Conservation (phyloP, 37 sponge, comb jelly and placozoan genomes). For the Halisarca cf. caerulea region DNA sequence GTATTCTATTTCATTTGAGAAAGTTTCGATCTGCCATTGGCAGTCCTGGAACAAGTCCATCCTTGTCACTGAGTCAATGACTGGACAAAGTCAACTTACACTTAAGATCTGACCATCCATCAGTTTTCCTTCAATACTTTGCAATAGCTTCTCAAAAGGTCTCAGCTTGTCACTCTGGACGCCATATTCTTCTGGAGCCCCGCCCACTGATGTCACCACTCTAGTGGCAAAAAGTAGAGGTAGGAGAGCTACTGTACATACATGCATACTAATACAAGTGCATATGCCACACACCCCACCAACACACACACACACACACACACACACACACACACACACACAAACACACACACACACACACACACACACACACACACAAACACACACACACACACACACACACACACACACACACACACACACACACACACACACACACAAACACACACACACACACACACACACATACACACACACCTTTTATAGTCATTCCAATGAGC, state of each 20-base stretch:
- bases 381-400: too few relatives aligned
- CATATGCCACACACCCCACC: not conserved
- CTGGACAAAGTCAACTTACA: conserved; percentile 27
- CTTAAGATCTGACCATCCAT: conserved; percentile 88
- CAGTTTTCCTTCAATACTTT: conserved; percentile 85
- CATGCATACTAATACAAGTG: not conserved
- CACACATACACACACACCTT: conserved; percentile 48
- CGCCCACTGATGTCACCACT: conserved; percentile 74
- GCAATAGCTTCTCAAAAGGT: conserved; percentile 88
- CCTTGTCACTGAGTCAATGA: too few relatives aligned
- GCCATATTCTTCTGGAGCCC: conserved; percentile 80
- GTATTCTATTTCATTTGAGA: too few relatives aligned
- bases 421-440: conserved; percentile 9
- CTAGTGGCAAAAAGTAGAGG: conserved; percentile 27
- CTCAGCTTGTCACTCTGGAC: conserved; percentile 74
- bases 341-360: too few relatives aligned
- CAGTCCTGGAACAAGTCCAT: too few relatives aligned
- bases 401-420: too few relatives aligned
- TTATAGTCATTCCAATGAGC: conserved; percentile 96
- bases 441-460: not conserved
- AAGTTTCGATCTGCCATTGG: too few relatives aligned
- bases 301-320: too few relatives aligned
- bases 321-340: too few relatives aligned
- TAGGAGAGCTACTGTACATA: not conserved
- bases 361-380: too few relatives aligned